Percentiles rank a stretch among this genome's conserved stretches.
phyloP scores from a whole-genome alignment of 2,888 invertebrate genomes.

The Ferdinandea cuprea region DNA sequence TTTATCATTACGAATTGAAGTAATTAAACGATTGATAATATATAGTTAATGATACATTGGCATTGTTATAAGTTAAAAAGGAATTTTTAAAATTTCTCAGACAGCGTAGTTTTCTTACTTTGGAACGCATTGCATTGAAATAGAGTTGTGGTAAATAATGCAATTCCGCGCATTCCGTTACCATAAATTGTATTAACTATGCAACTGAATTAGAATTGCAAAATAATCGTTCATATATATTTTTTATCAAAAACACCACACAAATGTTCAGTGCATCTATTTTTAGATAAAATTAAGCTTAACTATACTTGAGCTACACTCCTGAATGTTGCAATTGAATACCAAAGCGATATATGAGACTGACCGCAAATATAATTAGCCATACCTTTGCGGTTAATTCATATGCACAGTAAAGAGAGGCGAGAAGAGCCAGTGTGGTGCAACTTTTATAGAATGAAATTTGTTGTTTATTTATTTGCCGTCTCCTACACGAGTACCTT shows the following conservation, averaged over 20 bases:
- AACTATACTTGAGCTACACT: slow-evolving; percentile 27
- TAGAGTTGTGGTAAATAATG: no score
- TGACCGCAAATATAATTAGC: not conserved
- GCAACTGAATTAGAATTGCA: slow-evolving; percentile 31
- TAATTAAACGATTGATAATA: no score
- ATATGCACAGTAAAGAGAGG: not conserved
- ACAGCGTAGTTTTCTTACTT: not conserved
- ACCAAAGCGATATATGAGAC: not conserved
- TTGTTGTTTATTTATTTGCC: slow-evolving; percentile 32
- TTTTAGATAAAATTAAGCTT: slow-evolving; percentile 48
- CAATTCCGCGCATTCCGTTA: slow-evolving; percentile 29
- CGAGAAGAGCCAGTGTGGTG: slow-evolving; percentile 1
- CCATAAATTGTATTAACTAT: slow-evolving; percentile 34
- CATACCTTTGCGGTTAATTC: not conserved
- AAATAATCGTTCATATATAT: slow-evolving; percentile 8
- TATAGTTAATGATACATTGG: no score
- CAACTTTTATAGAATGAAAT: slow-evolving; percentile 2
- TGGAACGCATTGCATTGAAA: not conserved
- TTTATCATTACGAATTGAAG: not conserved
- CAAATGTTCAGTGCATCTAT: slow-evolving; percentile 44
- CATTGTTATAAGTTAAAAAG: no score
- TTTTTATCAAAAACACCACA: slow-evolving; percentile 25
- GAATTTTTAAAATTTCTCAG: not conserved
- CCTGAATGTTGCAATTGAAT: slow-evolving; percentile 5
- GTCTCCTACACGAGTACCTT: slow-evolving; percentile 14